Percentiles rank a stretch among this genome's conserved stretches.
Conservation (phyloP, 2,113 vertebrate genomes). For the Myiopsitta monachus region DNA sequence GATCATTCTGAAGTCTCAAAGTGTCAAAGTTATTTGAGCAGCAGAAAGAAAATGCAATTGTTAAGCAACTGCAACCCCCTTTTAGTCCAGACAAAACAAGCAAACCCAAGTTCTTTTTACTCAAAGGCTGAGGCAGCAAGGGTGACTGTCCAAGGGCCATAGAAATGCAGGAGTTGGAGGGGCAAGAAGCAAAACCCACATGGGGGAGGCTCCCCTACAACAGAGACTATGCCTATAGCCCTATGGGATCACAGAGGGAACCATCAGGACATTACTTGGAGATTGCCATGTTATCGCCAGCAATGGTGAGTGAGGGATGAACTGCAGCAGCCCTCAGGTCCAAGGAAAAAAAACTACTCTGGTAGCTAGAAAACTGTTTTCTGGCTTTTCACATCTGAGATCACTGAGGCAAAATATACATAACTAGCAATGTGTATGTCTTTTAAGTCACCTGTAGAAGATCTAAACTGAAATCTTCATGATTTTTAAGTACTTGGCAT, state of each 20-base stretch:
- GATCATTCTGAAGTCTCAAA: neutral
- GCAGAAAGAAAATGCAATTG: neutral
- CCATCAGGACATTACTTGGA: neutral
- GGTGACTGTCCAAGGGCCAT: neutral
- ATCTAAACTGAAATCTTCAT: neutral
- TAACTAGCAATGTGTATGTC: neutral
- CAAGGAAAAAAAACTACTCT: neutral
- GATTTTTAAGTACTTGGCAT: neutral
- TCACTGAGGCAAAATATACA: neutral
- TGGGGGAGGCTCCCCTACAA: rapidly evolving
- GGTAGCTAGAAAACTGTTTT: neutral
- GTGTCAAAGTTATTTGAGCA: neutral
- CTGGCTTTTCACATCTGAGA: neutral
- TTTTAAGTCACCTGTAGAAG: neutral
- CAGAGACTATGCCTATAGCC: neutral
- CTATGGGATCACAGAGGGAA: neutral
- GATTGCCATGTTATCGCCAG: neutral
- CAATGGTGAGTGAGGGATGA: neutral
- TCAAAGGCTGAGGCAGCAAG: neutral
- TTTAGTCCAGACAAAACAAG: neutral
- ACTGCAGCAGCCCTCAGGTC: neutral
- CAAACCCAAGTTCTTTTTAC: neutral
- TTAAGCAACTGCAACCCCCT: neutral
- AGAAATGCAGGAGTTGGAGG: neutral
- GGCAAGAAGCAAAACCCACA: neutral